Base-by-base conservation (phyloP, 2,888 invertebrate genomes). In the Tinea trinotella region DNA sequence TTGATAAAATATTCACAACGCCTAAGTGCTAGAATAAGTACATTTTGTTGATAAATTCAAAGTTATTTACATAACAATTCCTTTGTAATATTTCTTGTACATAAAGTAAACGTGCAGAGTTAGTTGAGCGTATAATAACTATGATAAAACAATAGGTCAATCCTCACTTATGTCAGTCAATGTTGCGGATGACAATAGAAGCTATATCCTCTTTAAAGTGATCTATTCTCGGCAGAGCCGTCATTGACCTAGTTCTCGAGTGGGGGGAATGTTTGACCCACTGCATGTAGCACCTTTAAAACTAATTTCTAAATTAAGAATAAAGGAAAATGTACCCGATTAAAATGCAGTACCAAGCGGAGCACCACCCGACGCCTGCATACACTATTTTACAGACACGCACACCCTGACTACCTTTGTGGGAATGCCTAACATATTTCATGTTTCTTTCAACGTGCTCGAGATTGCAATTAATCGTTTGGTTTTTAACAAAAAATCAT, bases 171-270 rank as follows among this genome's bases (percentile, higher is more conserved):
- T 13, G 40, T 13, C 40, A 12, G 12, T 40, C 40, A 40, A 40
- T 40, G 40, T 40, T 40, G 40, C 13, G 13, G 40, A 12, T 40
- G 40, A 40, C 40, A 40, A 40, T 40, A 15, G 40, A 40, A 40
- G 40, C 13, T 40, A 40, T 40, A 40, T 40, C 40, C 40, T 15
- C 40, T 40, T 40, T 40, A 4, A 7, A 40, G 40, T 15, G 30
- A 13, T 12, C 82, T 84, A 84, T 82, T 83, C 81, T 82, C 70
- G 71, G 70, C 70, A 66, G 67, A 68, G 59, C 71, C 13, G 79
- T 76, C 78, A 83, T 83, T 84, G 84, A 84, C 84, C 84, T 65
- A 83, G 12, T 40, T 40, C n/a, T n/a, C 12, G n/a, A 40, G 40
- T 40, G 40, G 40, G 15, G 40, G n/a, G 40, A 40, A n/a, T 13